Conservation (phyloP, 2,797 vertebrate genomes). For the Leptodactylus fallax region DNA sequence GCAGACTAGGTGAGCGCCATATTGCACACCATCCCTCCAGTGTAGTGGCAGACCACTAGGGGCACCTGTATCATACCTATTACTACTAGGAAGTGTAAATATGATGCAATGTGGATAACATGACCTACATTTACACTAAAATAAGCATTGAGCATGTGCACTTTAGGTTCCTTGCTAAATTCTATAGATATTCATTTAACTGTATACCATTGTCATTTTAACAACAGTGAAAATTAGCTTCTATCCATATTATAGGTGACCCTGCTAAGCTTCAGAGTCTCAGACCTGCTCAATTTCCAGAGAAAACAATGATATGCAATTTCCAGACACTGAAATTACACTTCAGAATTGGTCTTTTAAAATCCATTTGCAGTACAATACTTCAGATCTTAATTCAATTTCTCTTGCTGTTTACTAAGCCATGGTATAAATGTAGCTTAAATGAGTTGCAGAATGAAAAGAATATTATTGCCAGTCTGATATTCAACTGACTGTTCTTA, state of each 20-base stretch:
- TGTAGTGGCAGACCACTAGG: too few relatives aligned
- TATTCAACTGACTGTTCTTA: not conserved
- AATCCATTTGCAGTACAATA: not conserved
- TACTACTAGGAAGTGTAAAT: too few relatives aligned
- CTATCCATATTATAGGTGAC: not conserved
- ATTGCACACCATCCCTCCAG: too few relatives aligned
- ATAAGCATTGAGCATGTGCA: too few relatives aligned
- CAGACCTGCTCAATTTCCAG: not conserved
- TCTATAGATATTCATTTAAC: too few relatives aligned
- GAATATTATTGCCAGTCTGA: not conserved
- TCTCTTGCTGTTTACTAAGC: not conserved
- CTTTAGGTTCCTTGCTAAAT: too few relatives aligned
- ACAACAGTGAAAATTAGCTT: too few relatives aligned
- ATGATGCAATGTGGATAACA: too few relatives aligned
- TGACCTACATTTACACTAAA: too few relatives aligned
- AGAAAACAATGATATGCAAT: not conserved
- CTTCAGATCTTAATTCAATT: not conserved
- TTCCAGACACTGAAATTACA: not conserved
- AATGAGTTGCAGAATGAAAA: not conserved
- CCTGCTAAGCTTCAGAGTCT: not conserved
- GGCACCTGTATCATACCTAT: too few relatives aligned
- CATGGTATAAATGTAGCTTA: not conserved
- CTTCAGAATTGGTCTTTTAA: slow-evolving; percentile 17
- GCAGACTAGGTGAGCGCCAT: too few relatives aligned
- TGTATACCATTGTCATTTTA: too few relatives aligned